Evolutionary conservation across 2,888 invertebrate genomes (phyloP).

Genomic region (Melanargia galathea): DNA sequence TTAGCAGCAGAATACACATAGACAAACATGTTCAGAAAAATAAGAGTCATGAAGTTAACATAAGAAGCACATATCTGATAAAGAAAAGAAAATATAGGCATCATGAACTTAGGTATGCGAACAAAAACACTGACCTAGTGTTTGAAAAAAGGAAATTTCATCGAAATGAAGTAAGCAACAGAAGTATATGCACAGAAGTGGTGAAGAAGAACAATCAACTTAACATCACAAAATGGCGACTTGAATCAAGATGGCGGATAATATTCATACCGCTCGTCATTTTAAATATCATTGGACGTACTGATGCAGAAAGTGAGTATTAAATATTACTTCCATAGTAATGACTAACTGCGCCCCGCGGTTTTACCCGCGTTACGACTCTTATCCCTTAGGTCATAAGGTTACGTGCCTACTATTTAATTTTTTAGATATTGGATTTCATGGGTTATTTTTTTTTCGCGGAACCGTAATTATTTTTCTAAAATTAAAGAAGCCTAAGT

Average conservation of each 20-base stretch:
- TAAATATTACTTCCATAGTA: constrained; percentile 5
- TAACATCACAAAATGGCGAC: constrained; percentile 48
- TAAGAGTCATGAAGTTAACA: neutral
- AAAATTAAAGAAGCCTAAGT: too few relatives aligned
- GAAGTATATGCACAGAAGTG: neutral
- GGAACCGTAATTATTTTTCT: too few relatives aligned
- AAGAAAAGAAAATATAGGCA: too few relatives aligned
- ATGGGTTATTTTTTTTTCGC: too few relatives aligned
- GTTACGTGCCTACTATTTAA: too few relatives aligned
- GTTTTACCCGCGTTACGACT: too few relatives aligned
- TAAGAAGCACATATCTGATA: neutral
- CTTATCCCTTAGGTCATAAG: too few relatives aligned
- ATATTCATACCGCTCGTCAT: constrained; percentile 64
- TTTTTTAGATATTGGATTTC: too few relatives aligned
- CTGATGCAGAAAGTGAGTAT: constrained; percentile 56
- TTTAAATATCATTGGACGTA: constrained; percentile 59
- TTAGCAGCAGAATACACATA: neutral
- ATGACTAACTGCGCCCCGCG: too few relatives aligned
- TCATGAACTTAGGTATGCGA: neutral
- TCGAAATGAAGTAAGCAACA: neutral
- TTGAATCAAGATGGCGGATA: constrained; percentile 59
- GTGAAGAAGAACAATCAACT: constrained; percentile 15
- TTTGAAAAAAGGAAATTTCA: neutral
- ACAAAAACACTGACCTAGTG: neutral
- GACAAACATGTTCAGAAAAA: neutral